phyloP scores from a whole-genome alignment of 2,888 invertebrate genomes.

The Caenorhabditis parvicauda region DNA sequence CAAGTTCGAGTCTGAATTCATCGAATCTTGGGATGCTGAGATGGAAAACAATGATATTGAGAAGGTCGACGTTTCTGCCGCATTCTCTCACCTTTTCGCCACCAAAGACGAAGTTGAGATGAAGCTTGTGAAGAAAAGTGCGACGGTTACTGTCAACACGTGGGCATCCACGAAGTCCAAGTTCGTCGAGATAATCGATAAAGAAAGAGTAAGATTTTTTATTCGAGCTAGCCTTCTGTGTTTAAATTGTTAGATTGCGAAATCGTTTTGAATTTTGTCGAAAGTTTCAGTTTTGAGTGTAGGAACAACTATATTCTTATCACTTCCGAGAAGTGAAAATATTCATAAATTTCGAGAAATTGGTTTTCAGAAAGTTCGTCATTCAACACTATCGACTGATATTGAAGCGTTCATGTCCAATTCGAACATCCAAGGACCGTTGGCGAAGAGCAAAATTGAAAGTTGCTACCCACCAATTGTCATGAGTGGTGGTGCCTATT shows the following conservation, averaged over 20 bases:
- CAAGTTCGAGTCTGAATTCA: slow-evolving; percentile 86
- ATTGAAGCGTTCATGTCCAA: slow-evolving; percentile 89
- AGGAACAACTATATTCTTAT: not conserved
- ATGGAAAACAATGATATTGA: slow-evolving; percentile 79
- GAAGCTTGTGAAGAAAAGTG: slow-evolving; percentile 84
- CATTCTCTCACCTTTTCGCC: slow-evolving; percentile 83
- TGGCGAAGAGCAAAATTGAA: slow-evolving; percentile 71
- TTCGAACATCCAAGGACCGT: slow-evolving; percentile 85
- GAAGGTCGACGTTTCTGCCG: slow-evolving; percentile 79
- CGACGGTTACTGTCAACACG: slow-evolving; percentile 86
- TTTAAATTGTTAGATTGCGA: no score
- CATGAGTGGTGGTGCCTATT: slow-evolving; percentile 96
- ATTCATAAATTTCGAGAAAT: not conserved
- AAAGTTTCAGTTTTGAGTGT: not conserved
- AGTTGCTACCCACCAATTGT: slow-evolving; percentile 98
- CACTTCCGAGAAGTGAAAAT: not conserved
- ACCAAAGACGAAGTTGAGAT: slow-evolving; percentile 92
- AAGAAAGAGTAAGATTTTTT: slow-evolving; percentile 71
- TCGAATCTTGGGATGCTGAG: slow-evolving; percentile 82
- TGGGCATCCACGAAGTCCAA: slow-evolving; percentile 93
- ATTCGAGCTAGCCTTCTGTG: no score
- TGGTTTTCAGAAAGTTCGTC: slow-evolving; percentile 82
- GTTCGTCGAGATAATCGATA: slow-evolving; percentile 96
- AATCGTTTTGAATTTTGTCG: slow-evolving; percentile 8
- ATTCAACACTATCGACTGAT: slow-evolving; percentile 88